phyloP scores from a whole-genome alignment of 2,113 vertebrate genomes.

The Malurus melanocephalus region DNA sequence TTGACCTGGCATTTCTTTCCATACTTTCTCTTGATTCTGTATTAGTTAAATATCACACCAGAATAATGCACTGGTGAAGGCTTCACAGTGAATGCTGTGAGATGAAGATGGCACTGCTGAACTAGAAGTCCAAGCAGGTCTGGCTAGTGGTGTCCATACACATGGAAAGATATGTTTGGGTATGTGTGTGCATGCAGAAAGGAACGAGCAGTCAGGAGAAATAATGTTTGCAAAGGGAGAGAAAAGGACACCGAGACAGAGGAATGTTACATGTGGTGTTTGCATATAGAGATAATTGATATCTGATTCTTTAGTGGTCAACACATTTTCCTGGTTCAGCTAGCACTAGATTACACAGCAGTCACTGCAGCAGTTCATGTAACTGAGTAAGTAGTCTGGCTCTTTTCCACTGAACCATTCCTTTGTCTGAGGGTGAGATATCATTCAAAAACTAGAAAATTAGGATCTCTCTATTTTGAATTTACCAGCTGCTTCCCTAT shows the following conservation, averaged over 20 bases:
- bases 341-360: constrained; percentile 20
- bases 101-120: background rate
- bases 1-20: background rate
- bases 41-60: background rate
- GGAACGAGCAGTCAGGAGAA: background rate
- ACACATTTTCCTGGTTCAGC: constrained; percentile 23
- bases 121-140: background rate
- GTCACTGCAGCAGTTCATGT: constrained; percentile 37
- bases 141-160: background rate
- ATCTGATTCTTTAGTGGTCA: background rate
- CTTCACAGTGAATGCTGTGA: background rate
- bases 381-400: constrained; percentile 29
- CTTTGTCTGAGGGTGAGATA: constrained; percentile 36
- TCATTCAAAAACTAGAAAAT: constrained; percentile 30
- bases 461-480: background rate
- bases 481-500: constrained; percentile 6
- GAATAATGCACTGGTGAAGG: background rate
- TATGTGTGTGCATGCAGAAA: background rate
- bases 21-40: background rate
- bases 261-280: background rate
- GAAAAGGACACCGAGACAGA: background rate
- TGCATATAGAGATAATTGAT: constrained; percentile 20
- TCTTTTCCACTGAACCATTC: constrained; percentile 24
- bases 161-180: background rate
- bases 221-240: background rate